Base-by-base conservation (phyloP, 2,113 vertebrate species). In the Lepidothrix coronata region DNA sequence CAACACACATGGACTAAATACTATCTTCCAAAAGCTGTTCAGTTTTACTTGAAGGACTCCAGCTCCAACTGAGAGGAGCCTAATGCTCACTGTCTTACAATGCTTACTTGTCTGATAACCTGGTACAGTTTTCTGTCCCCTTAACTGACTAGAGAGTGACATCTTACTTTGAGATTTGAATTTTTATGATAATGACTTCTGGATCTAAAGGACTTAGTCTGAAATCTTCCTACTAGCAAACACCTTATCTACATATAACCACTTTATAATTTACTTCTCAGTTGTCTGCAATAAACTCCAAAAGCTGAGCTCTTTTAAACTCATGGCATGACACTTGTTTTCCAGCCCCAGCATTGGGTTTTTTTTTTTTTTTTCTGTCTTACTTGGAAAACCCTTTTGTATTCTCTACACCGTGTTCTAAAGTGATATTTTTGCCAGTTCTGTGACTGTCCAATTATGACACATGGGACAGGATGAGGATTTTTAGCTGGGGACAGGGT, bases 351-450 rank as follows among this genome's bases (percentile, higher is more conserved):
- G 21, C 5, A 5, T 15, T 54, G 33, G n/a, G 24, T 39, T 71
- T 24, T 76, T 70, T 68, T 68, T 55, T 13, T 58, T n/a, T 76
- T 24, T 76, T 70, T 70, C 75, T 55, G 15, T 57, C 57, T 80
- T 88, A 37, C n/a, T 77, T 87, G 61, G 68, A 78, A 93, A 81
- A 78, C 4, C 77, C n/a, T 66, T 96, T 70, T 91, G 25, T 33
- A 18, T 82, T 82, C 33, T 75, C 37, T 81, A 44, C 23, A 62
- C 33, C 5, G 7, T 61, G 28, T 89, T 88, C 39, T 55, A 19
- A 37, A 82, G 61, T 72, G 57, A 43, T 46, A 51, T 88, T 89
- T 71, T 49, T 85, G 62, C 51, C 55, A 78, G n/a, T 70, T 88
- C 20, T 41, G 39, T 57, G 49, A 48, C 52, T 94, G 44, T 27